Evolutionary conservation across 2,113 vertebrate genomes (phyloP).

Genomic region (Archilochus colubris): DNA sequence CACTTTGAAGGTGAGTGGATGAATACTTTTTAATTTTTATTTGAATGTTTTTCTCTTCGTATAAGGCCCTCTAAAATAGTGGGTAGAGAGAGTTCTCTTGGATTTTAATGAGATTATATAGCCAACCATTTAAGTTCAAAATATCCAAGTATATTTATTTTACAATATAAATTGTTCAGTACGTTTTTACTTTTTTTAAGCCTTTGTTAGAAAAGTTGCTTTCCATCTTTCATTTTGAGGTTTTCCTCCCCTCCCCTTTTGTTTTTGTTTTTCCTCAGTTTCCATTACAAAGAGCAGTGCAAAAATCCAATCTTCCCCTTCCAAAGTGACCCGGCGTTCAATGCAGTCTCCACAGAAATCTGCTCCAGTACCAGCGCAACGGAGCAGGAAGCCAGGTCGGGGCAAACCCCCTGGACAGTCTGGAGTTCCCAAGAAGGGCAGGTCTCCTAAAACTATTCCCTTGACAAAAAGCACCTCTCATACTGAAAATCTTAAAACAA

Average conservation of each 20-base stretch:
- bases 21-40: not conserved
- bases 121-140: slow-evolving; percentile 22
- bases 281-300: slow-evolving; percentile 81
- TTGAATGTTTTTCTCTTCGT: not conserved
- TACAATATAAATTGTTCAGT: slow-evolving; percentile 41
- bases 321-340: slow-evolving; percentile 84
- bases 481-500: slow-evolving; percentile 78
- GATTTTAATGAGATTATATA: not conserved
- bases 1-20: slow-evolving; percentile 54
- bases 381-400: slow-evolving; percentile 83
- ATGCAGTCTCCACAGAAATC: slow-evolving; percentile 87
- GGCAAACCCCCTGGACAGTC: slow-evolving; percentile 81
- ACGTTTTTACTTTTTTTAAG: slow-evolving; percentile 30
- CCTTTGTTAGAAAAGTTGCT: slow-evolving; percentile 64
- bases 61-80: not conserved
- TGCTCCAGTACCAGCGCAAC: slow-evolving; percentile 77
- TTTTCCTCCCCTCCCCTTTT: slow-evolving; percentile 61
- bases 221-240: slow-evolving; percentile 68
- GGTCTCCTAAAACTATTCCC: slow-evolving; percentile 71
- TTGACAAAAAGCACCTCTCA: slow-evolving; percentile 66
- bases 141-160: slow-evolving; percentile 28
- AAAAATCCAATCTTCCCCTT: slow-evolving; percentile 79
- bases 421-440: slow-evolving; percentile 80
- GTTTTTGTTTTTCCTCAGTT: slow-evolving; percentile 78
- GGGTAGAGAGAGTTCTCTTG: not conserved